Evolutionary conservation across 64 coral and sea anemone species (phyloP).

Genomic region (Montipora efflorescens): DNA sequence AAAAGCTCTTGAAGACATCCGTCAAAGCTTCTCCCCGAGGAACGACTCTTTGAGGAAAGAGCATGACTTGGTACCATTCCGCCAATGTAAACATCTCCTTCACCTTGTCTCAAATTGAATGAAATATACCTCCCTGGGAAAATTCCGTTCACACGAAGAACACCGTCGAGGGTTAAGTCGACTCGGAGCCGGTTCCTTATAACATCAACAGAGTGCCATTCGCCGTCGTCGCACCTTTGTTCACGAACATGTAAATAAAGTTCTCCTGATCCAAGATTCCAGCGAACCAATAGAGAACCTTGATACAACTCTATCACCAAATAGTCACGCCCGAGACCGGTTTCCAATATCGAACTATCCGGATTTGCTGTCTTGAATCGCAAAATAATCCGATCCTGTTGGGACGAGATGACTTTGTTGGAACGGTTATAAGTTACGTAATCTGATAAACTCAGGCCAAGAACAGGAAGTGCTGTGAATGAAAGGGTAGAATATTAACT

Average conservation of each 20-base stretch:
- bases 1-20: conserved; percentile 31
- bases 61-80: background rate
- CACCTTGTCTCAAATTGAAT: background rate
- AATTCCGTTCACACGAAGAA: background rate
- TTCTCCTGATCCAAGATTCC: conserved; percentile 46
- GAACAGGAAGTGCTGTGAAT: conserved; percentile 32
- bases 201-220: conserved; percentile 27
- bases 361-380: conserved; percentile 41
- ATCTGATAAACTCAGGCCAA: conserved; percentile 19
- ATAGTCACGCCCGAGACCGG: conserved; percentile 17
- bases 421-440: conserved; percentile 17
- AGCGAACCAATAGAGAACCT: conserved; percentile 22
- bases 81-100: conserved; percentile 13
- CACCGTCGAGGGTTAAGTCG: background rate
- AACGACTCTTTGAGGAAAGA: background rate
- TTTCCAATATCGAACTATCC: conserved; percentile 13
- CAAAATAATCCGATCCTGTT: conserved; percentile 29
- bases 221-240: background rate
- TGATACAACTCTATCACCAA: background rate
- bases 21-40: background rate
- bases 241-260: conserved; percentile 17
- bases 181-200: conserved; percentile 4
- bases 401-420: conserved; percentile 2
- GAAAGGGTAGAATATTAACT: background rate
- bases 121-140: conserved; percentile 30